Base-by-base conservation (phyloP, 1,140 invertebrate species). In the Riptortus pedestris region DNA sequence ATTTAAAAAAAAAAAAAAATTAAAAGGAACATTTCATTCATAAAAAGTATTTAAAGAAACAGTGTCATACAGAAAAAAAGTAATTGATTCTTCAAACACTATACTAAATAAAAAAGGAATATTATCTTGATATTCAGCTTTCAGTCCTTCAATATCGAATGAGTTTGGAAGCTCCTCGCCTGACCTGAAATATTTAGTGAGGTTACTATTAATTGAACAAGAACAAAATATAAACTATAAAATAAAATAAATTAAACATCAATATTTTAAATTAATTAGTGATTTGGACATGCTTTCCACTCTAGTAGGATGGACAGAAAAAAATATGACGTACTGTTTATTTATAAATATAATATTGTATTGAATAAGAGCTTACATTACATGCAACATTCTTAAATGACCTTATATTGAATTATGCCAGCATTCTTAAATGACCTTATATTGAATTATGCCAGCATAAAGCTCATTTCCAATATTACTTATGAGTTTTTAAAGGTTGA, bases 61-160 rank as follows among this genome's bases (percentile, higher is more conserved):
- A n/a, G 57, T 28, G 26, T 59, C 31, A 33, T 59, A 59, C 16
- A 31, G 27, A 22, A n/a, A 59, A 29, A 59, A 59, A 4, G 1
- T 27, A 14, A 59, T 28, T 16, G 57, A 2, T 27, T 59, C 57
- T n/a, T 59, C 27, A 59, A 59, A 33, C 11, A 59, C 7, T 18
- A 28, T 33, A 2, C 16, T 33, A 28, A 59, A 59, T n/a, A 59
- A 27, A 28, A 59, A 59, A 20, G 24, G 27, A 16, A 59, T 59
- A 20, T 59, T 24, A 27, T 59, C 57, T 59, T 59, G 57, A 29
- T 59, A 59, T 12, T 59, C 24, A n/a, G 12, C n/a, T 18, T 59
- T 29, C 18, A 59, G 27, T n/a, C 4, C 16, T 28, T 2, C 4
- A 3, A 59, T 28, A 18, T 59, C 57, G 16, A 29, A 9, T 2